Evolutionary conservation across 1,140 invertebrate genomes (phyloP), one percentile per base, ranked within the genome.

Genomic region (Philopotamus ludificatus): DNA sequence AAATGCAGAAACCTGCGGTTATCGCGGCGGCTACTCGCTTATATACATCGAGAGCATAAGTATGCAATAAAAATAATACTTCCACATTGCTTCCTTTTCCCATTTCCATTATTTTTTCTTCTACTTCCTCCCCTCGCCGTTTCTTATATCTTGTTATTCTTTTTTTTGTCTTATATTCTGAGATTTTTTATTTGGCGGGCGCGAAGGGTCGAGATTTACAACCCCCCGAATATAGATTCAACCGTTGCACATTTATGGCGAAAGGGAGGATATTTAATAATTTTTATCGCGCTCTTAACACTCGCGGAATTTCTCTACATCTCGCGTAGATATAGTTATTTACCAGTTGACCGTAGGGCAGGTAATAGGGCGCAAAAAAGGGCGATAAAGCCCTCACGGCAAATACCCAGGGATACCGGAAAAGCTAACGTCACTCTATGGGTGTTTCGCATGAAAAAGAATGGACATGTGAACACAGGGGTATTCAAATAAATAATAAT

Each of bases 41-140:
- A 47, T 60, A 60, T 60, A 47, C 63, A 47, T 60, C 63, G 50
- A 45, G n/a, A n/a, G 54, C 63, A 65, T 68, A 68, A 68, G 67
- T 65, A 68, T 54, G 67, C 67, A 68, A 68, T 68, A 68, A 68
- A 68, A 68, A 68, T 68, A 68, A 68, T 68, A 68, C 66, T 68
- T 68, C 66, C 66, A 64, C 62, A 68, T 68, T 68, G 67, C 67
- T 68, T 68, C 67, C 67, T 68, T 68, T 68, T 68, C 67, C 67
- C 64, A 68, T 68, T 68, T 68, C 67, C 67, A 68, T 68, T 68
- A 68, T 65, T 65, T 68, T 66, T 68, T 68, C n/a, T n/a, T n/a
- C n/a, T 65, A 62, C 65, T 62, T 53, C 67, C 59, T 58, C 67
- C 67, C 67, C 59, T 63, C 20, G 21, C 55, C 50, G 57, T 57